These are phyloP conservation scores for Hylaeus anthracinus DNA, from an alignment of 1,140 invertebrate genomes.

Conservation along the genomic window DNA sequence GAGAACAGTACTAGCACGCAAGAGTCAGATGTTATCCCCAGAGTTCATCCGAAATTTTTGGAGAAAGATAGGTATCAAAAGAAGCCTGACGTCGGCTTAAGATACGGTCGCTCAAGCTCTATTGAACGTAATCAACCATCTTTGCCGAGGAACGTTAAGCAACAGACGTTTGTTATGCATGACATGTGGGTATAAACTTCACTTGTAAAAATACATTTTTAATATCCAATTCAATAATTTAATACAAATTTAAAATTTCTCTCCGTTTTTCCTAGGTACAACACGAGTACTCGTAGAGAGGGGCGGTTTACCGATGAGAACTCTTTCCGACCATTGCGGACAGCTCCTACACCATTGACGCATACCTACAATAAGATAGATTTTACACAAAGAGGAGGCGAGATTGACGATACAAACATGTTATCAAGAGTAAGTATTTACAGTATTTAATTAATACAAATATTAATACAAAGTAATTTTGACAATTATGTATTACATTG, in stretches of 20 bases:
- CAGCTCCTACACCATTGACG: constrained; percentile 21
- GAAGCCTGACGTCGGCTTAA: constrained; percentile 22
- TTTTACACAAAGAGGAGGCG: constrained; percentile 1
- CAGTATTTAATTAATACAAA: no score
- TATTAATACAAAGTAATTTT: neutral
- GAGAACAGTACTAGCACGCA: constrained; percentile 33
- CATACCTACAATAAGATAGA: constrained; percentile 28
- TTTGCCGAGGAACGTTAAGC: constrained; percentile 28
- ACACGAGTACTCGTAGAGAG: constrained; percentile 60
- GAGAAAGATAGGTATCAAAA: constrained; percentile 11
- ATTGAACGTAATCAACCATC: constrained; percentile 25
- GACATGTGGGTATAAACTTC: constrained; percentile 35
- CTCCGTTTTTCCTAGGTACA: constrained; percentile 58
- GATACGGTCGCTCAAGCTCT: constrained; percentile 5
- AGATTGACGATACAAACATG: constrained; percentile 22
- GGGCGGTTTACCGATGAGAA: constrained; percentile 53
- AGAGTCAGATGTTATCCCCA: neutral
- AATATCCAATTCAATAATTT: no score
- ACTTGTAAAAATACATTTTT: neutral
- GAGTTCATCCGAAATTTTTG: constrained; percentile 31
- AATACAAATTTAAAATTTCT: neutral
- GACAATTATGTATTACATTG: constrained; percentile 5
- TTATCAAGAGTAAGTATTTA: constrained; percentile 16
- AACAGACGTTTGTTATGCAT: constrained; percentile 47
- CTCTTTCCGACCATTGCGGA: constrained; percentile 42